Evolutionary conservation across 2,797 vertebrate species (phyloP).

Genomic region (Hemibagrus guttatus): DNA sequence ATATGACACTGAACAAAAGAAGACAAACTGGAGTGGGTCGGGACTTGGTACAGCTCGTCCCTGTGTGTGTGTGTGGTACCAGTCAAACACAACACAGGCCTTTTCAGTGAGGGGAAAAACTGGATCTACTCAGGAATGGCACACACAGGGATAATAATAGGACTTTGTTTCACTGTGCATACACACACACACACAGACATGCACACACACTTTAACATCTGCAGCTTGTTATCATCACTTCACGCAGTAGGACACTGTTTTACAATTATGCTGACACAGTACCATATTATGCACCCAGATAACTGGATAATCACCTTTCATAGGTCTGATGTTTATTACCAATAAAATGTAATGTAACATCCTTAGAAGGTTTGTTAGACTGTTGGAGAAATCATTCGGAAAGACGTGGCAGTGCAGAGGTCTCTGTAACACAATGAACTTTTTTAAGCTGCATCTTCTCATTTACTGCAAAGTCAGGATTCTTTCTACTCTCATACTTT

Average conservation of each 20-base stretch:
- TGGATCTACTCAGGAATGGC: conserved; percentile 64
- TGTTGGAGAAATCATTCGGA: not conserved
- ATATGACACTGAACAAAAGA: conserved; percentile 54
- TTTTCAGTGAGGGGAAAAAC: conserved; percentile 67
- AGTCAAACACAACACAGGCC: conserved; percentile 71
- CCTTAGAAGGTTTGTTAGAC: not conserved
- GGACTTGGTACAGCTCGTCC: conserved; percentile 69
- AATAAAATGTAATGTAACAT: not conserved
- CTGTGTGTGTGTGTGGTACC: conserved; percentile 68
- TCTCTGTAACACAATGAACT: not conserved
- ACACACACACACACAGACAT: conserved; percentile 13
- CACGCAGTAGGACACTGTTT: not conserved
- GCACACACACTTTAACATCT: conserved; percentile 5
- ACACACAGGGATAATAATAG: conserved; percentile 45
- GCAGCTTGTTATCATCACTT: conserved; percentile 22
- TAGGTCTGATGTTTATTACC: not conserved
- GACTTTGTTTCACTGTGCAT: conserved; percentile 50
- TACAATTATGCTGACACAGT: not conserved
- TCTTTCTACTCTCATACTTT: not conserved
- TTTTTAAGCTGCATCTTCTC: conserved; percentile 1
- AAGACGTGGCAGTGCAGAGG: not conserved
- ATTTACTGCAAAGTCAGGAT: conserved; percentile 1
- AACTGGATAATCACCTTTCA: not conserved
- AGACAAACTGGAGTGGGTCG: conserved; percentile 61
- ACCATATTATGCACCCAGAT: not conserved